These are phyloP conservation scores for Eupithecia pulchellata DNA, from an alignment of 2,888 invertebrate genomes.

Conservation along the genomic window DNA sequence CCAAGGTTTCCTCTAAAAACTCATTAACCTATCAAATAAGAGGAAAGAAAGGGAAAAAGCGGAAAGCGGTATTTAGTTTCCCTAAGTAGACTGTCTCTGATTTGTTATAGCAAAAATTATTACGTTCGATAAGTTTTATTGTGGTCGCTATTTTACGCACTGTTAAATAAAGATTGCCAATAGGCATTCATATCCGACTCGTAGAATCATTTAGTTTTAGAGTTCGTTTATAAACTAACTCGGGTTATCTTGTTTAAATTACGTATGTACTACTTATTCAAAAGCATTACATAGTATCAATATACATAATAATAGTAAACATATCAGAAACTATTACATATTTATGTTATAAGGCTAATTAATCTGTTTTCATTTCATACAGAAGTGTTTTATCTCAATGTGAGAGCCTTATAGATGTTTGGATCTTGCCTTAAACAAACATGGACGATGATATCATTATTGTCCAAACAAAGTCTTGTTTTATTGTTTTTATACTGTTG, in stretches of 20 bases:
- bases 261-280: background rate
- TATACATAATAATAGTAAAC: background rate
- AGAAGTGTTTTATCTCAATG: background rate
- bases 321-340: background rate
- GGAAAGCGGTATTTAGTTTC: background rate
- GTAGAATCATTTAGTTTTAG: background rate
- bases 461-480: constrained; percentile 1
- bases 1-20: background rate
- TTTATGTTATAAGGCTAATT: too few relatives aligned
- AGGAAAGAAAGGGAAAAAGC: too few relatives aligned
- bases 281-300: background rate
- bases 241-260: background rate
- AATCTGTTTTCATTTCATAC: background rate
- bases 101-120: background rate
- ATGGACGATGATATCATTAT: background rate
- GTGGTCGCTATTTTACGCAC: background rate
- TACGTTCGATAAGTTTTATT: background rate
- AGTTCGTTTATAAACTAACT: background rate
- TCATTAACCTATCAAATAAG: background rate
- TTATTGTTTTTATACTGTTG: background rate
- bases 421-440: background rate
- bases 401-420: background rate
- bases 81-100: background rate
- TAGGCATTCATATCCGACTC: background rate
- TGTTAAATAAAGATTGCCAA: background rate